phyloP scores from a whole-genome alignment of 2,113 vertebrate species.

The Hemiscyllium ocellatum region DNA sequence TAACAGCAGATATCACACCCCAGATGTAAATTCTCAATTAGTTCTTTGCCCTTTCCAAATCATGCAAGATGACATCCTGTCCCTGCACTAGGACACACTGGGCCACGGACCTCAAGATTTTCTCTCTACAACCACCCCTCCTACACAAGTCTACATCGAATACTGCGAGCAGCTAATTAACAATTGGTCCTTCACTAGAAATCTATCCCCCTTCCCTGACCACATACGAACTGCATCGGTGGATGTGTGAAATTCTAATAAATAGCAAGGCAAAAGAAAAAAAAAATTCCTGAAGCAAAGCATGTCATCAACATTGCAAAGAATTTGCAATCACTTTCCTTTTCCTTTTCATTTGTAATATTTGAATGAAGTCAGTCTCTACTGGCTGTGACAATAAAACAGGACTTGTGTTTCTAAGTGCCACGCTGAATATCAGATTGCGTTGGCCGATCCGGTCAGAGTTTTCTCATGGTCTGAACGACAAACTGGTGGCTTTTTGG shows the following conservation, averaged over 20 bases:
- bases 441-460: not conserved
- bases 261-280: not conserved
- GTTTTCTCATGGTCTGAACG: not conserved
- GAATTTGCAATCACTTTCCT: not conserved
- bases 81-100: not conserved
- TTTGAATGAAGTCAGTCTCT: not conserved
- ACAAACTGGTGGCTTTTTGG: not conserved
- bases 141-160: not conserved
- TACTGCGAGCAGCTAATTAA: not conserved
- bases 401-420: not conserved
- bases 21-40: too few species aligned
- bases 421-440: not conserved
- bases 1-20: too few species aligned
- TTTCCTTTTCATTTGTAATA: not conserved
- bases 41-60: too few species aligned
- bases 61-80: not conserved
- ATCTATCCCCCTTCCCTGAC: not conserved
- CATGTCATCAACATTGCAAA: not conserved
- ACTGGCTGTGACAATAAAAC: not conserved
- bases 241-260: not conserved
- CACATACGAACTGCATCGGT: not conserved
- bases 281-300: not conserved
- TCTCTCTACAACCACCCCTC: not conserved
- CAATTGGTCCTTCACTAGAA: not conserved
- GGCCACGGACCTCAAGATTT: not conserved